Evolutionary conservation across 1,140 invertebrate species (phyloP).

Genomic region (Streblospio benedicti): DNA sequence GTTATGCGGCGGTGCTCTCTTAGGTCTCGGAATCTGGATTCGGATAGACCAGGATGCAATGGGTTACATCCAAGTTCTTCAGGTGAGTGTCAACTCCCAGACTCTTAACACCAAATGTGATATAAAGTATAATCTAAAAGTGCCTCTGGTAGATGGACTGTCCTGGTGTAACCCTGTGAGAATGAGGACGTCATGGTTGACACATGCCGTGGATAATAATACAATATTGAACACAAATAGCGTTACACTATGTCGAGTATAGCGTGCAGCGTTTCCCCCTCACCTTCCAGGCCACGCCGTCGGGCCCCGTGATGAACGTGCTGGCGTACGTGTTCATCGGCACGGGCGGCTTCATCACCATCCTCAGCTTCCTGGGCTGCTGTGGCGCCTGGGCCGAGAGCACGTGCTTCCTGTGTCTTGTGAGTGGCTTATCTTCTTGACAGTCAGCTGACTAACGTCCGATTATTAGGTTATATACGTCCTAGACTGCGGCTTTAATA

Average conservation of each 20-base stretch:
- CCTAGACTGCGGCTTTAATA: too few relatives aligned
- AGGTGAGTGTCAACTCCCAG: too few relatives aligned
- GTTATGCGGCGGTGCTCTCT: not conserved
- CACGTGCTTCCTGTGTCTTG: constrained; percentile 26
- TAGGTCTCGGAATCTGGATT: constrained; percentile 2
- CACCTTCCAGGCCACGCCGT: not conserved
- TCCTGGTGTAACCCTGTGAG: too few relatives aligned
- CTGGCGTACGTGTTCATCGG: constrained; percentile 24
- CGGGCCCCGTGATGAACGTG: not conserved
- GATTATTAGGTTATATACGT: too few relatives aligned
- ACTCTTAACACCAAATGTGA: too few relatives aligned
- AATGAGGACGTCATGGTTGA: too few relatives aligned
- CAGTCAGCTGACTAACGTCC: not conserved
- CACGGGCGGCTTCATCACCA: constrained; percentile 23
- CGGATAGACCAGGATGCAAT: constrained; percentile 2
- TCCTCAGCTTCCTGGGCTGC: constrained; percentile 33
- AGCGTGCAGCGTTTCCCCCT: not conserved
- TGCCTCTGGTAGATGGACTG: too few relatives aligned
- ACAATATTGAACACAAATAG: not conserved
- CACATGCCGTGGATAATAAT: too few relatives aligned
- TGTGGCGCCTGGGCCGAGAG: constrained; percentile 31
- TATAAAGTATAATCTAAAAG: too few relatives aligned
- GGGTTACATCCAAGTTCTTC: constrained; percentile 1
- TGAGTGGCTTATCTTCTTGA: constrained; percentile 21
- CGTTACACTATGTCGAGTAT: not conserved